phyloP scores from a whole-genome alignment of 2,888 invertebrate genomes.

The Pristionchus fissidentatus region DNA sequence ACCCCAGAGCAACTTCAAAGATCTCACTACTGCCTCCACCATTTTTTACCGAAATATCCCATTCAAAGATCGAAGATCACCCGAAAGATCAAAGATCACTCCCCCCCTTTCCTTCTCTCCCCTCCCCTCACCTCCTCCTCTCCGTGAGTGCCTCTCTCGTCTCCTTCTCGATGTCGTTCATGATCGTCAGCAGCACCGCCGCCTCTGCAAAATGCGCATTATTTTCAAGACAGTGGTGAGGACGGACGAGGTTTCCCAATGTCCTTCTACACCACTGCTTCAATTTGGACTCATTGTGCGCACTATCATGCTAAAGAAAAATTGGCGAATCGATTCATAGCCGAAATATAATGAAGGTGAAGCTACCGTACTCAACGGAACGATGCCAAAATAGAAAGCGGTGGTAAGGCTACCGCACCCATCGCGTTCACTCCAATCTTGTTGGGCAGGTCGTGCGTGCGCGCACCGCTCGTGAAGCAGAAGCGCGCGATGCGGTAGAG shows the following conservation, averaged over 20 bases:
- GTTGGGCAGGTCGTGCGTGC: background rate
- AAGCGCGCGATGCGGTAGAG: constrained; percentile 17
- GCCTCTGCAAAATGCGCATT: background rate
- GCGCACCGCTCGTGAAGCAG: background rate
- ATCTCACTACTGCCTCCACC: background rate
- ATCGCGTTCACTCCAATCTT: constrained; percentile 8
- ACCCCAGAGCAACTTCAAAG: no score
- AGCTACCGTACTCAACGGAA: no score
- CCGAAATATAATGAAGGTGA: no score
- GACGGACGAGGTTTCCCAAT: background rate
- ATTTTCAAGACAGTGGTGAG: no score
- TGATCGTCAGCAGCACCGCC: background rate
- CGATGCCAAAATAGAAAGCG: no score
- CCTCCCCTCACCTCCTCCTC: constrained; percentile 1
- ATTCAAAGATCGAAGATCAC: background rate
- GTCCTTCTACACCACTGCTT: background rate
- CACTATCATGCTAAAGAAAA: no score
- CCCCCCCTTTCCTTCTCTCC: background rate
- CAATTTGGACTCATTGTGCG: no score
- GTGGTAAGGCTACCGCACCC: constrained; percentile 35
- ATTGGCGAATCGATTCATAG: no score
- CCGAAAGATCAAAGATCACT: background rate
- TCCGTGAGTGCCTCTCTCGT: background rate
- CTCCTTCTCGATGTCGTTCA: constrained; percentile 16
- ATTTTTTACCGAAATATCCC: no score